Base-by-base conservation (phyloP, 1,140 invertebrate species). In the Drosophila santomea region DNA sequence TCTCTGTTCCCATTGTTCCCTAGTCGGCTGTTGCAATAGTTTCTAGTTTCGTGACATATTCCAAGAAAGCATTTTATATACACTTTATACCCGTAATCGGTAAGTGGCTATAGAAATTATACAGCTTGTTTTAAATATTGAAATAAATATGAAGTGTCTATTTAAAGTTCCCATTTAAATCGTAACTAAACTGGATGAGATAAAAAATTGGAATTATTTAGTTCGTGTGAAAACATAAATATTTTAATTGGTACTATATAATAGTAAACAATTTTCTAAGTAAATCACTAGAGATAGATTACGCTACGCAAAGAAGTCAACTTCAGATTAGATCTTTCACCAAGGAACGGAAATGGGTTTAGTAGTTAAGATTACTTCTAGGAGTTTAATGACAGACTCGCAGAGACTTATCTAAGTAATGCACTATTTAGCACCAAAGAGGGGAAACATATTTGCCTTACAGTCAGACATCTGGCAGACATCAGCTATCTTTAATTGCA, bases 21-120 rank as follows among this genome's bases (percentile, higher is more conserved):
- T 84, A 80, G 73, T 84, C 81, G 74, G 60, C 63, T 78, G 74
- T 66, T 81, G 59, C 43, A 60, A 77, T 81, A 75, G 66, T 62
- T 60, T 60, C 45, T 39, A 79, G 51, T 51, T 41, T 32, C 44
- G 50, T 43, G n/a, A 64, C 55, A 61, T 67, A 81, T 80, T 81
- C 74, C 67, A 80, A 56, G 56, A 47, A 43, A 57, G 73, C 78
- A 69, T 77, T 80, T 80, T 73, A 36, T 25, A 28, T 14, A 36
- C 8, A 38, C 32, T 17, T 10, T 51, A 23, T 28, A 64, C 36
- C 32, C 59, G n/a, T 20, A 48, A 41, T 51, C 35, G 17, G 41
- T 66, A 55, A 62, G 63, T 77, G 60, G 75, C 63, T 60, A 60
- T 35, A 41, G 28, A 62, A 62, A 60, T 62, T 67, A 63, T 67